Evolutionary conservation across 2,888 invertebrate species (phyloP).

Genomic region (Alitta virens): DNA sequence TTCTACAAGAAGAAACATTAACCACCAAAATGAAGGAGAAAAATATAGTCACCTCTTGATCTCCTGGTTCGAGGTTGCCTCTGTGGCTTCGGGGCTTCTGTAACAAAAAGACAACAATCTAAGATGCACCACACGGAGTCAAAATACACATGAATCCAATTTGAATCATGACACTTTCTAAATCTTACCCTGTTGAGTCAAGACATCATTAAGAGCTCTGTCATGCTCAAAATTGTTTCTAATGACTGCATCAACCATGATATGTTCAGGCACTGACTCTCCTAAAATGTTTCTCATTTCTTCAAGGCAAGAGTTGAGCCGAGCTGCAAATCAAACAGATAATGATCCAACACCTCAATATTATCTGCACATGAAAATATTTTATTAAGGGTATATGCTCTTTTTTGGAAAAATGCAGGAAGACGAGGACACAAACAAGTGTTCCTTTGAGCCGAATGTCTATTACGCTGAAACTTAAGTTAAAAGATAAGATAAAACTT

Average conservation of each 20-base stretch:
- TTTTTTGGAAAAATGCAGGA: no score
- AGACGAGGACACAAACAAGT: no score
- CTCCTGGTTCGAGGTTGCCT: conserved; percentile 40
- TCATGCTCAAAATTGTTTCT: conserved; percentile 72
- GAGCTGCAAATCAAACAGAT: conserved; percentile 60
- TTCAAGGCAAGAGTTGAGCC: conserved; percentile 80
- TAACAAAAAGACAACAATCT: conserved; percentile 12
- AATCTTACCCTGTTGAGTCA: conserved; percentile 53
- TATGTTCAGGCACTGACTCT: conserved; percentile 71
- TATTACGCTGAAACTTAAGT: no score
- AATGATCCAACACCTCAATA: no score
- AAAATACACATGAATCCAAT: not conserved
- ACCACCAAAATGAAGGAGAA: no score
- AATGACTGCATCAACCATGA: conserved; percentile 72
- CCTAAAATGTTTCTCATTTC: conserved; percentile 78
- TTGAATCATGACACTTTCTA: no score
- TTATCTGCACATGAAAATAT: no score
- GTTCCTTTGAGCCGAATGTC: no score
- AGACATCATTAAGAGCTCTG: conserved; percentile 71
- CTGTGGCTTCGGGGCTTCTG: conserved; percentile 56
- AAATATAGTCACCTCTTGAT: conserved; percentile 48
- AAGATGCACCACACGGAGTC: not conserved
- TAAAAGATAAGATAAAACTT: no score
- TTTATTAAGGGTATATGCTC: no score
- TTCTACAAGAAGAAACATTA: no score